Evolutionary conservation across 2,797 vertebrate species (phyloP).

Genomic region (Spinibarbus caldwelli): DNA sequence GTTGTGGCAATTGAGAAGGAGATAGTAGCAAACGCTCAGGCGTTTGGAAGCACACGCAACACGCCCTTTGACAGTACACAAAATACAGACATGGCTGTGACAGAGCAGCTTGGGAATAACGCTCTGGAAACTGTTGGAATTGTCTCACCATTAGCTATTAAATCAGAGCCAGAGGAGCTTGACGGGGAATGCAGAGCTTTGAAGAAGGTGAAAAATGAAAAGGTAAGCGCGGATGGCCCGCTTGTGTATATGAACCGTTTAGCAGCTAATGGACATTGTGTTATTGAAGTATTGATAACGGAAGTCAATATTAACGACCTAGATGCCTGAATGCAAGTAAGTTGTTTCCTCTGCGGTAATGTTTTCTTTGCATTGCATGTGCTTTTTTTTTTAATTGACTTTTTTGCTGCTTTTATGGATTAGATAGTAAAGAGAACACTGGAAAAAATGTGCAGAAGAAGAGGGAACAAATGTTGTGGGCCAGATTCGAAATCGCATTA

Average conservation of each 20-base stretch:
- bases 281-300: constrained; percentile 16
- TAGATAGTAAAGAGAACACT: background rate
- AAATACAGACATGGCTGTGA: constrained; percentile 83
- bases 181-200: constrained; percentile 92
- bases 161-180: constrained; percentile 93
- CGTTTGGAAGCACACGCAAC: constrained; percentile 85
- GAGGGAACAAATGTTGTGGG: background rate
- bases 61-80: constrained; percentile 87
- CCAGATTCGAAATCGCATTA: background rate
- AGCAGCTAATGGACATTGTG: constrained; percentile 23
- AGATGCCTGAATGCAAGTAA: background rate
- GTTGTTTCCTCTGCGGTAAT: background rate
- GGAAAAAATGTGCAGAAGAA: background rate
- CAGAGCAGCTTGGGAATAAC: constrained; percentile 95
- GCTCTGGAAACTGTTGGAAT: constrained; percentile 94
- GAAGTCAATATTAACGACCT: background rate
- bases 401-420: background rate
- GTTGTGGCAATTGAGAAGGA: constrained; percentile 87
- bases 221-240: constrained; percentile 81
- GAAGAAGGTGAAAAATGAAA: constrained; percentile 97
- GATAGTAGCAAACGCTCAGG: constrained; percentile 80
- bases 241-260: constrained; percentile 25
- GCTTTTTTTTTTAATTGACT: background rate
- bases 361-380: background rate
- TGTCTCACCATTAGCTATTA: constrained; percentile 90